Conservation (phyloP, 2,113 vertebrate genomes). For the Microcebus lehilahytsara region DNA sequence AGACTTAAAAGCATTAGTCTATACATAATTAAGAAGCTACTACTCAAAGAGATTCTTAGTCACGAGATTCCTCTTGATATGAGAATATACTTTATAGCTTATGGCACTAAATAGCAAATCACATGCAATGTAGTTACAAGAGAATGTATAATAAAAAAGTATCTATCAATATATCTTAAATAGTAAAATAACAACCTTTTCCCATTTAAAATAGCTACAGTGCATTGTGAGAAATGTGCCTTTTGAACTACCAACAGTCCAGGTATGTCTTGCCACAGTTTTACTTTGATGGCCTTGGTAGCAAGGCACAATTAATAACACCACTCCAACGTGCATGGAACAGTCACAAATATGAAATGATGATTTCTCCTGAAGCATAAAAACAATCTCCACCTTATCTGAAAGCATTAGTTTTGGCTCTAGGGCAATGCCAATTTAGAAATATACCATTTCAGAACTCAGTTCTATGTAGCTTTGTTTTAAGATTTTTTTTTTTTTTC, state of each 20-base stretch:
- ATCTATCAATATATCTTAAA: background rate
- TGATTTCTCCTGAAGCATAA: background rate
- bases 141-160: background rate
- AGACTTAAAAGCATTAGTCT: background rate
- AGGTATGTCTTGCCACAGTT: background rate
- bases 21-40: background rate
- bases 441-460: conserved; percentile 1
- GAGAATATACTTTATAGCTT: background rate
- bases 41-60: background rate
- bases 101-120: background rate
- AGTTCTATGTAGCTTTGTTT: background rate
- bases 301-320: background rate
- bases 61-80: background rate
- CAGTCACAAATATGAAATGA: background rate
- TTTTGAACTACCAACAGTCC: background rate
- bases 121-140: background rate
- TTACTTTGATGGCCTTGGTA: background rate
- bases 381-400: background rate
- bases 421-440: background rate
- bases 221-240: background rate
- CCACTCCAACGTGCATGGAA: background rate
- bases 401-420: background rate
- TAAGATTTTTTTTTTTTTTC: background rate
- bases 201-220: background rate
- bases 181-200: background rate